A percentile compares a stretch with the other conserved stretches of the same genome.
Conservation (phyloP, 2,888 invertebrate species). For the Drosophila anomalipes region DNA sequence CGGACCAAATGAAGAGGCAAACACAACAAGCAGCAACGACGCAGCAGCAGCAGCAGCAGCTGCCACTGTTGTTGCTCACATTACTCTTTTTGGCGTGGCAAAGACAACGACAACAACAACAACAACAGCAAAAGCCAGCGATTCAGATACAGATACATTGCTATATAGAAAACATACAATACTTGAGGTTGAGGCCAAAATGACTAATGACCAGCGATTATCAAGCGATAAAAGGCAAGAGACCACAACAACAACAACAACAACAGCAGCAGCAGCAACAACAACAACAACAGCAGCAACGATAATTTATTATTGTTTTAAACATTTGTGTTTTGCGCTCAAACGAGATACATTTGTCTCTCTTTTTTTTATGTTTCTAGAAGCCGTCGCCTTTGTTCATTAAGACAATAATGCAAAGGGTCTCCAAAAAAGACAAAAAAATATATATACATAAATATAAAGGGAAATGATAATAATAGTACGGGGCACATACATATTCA, state of each 20-base stretch:
- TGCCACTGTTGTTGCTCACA: constrained; percentile 81
- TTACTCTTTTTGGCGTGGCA: constrained; percentile 81
- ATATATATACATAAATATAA: constrained; percentile 15
- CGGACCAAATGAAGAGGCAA: constrained; percentile 72
- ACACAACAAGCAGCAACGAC: constrained; percentile 48
- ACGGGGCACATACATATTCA: constrained; percentile 48
- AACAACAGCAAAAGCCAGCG: constrained; percentile 43
- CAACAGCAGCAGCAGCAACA: constrained; percentile 39
- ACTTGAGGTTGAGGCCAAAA: constrained; percentile 81
- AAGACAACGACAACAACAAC: constrained; percentile 24
- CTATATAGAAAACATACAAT: constrained; percentile 76
- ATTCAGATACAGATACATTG: constrained; percentile 75
- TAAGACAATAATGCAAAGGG: constrained; percentile 68
- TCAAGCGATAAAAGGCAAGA: constrained; percentile 82
- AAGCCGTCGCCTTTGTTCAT: constrained; percentile 70
- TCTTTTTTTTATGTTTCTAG: constrained; percentile 16
- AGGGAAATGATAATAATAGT: constrained; percentile 13
- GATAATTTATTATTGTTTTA: constrained; percentile 81
- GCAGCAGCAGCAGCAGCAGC: constrained; percentile 67
- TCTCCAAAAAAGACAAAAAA: constrained; percentile 25
- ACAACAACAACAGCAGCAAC: constrained; percentile 50
- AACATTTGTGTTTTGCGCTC: constrained; percentile 82
- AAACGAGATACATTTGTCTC: constrained; percentile 80
- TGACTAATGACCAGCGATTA: constrained; percentile 84
- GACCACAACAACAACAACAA: constrained; percentile 52